A percentile compares a stretch with the other conserved stretches of the same genome.
Evolutionary conservation across 2,888 invertebrate genomes (phyloP).

Genomic region (Parthenolecanium corni): DNA sequence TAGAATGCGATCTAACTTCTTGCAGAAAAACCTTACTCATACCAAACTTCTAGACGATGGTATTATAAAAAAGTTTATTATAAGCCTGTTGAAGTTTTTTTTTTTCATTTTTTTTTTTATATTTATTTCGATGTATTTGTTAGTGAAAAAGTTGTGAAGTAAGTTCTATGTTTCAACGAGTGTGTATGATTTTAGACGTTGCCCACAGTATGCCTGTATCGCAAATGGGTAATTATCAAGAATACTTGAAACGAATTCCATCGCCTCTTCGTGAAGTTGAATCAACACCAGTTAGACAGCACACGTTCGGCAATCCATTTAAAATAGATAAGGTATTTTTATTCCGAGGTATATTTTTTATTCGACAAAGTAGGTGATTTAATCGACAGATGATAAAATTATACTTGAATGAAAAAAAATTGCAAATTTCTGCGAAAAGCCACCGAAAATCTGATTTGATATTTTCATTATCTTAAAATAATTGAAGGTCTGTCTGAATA

Average conservation of each 20-base stretch:
- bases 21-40: slow-evolving; percentile 64
- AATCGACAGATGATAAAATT: not conserved
- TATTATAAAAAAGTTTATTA: slow-evolving; percentile 32
- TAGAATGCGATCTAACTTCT: slow-evolving; percentile 86
- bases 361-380: not conserved
- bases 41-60: slow-evolving; percentile 66
- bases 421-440: not conserved
- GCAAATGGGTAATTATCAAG: slow-evolving; percentile 99
- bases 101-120: not conserved
- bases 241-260: slow-evolving; percentile 88
- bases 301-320: slow-evolving; percentile 99
- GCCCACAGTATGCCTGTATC: slow-evolving; percentile 90
- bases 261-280: slow-evolving; percentile 89
- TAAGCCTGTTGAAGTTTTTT: too few species aligned
- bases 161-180: not conserved
- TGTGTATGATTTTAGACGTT: slow-evolving; percentile 48
- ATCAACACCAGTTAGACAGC: slow-evolving; percentile 84
- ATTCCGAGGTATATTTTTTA: not conserved
- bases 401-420: not conserved
- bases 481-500: too few species aligned
- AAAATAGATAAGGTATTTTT: slow-evolving; percentile 81
- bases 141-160: not conserved
- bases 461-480: not conserved
- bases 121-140: not conserved
- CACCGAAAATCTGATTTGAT: not conserved